phyloP scores from a whole-genome alignment of 2,797 vertebrate species.

The Remorina albescens region DNA sequence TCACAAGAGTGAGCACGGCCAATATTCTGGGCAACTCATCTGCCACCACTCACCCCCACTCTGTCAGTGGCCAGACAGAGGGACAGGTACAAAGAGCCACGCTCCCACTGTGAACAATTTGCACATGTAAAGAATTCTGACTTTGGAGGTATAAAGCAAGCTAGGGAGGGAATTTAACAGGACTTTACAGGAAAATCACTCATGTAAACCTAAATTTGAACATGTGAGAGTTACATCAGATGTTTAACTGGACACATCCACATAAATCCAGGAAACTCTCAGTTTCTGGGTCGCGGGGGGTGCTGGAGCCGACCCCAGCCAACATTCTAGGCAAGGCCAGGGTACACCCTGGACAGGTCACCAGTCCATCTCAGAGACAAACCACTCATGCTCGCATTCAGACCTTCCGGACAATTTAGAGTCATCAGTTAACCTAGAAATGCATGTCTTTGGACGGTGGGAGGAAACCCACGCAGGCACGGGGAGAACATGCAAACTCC shows the following conservation, averaged over 20 bases:
- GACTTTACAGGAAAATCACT: neutral
- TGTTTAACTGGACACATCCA: neutral
- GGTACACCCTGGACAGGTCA: too few relatives aligned
- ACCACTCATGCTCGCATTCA: too few relatives aligned
- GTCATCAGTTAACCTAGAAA: too few relatives aligned
- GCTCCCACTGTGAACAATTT: slow-evolving; percentile 3
- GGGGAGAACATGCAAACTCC: too few relatives aligned
- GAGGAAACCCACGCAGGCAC: too few relatives aligned
- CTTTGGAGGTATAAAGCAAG: neutral
- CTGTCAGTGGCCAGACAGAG: slow-evolving; percentile 35
- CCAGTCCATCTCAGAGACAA: too few relatives aligned
- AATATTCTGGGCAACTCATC: slow-evolving; percentile 41
- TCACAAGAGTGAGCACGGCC: slow-evolving; percentile 52
- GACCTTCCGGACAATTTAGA: too few relatives aligned
- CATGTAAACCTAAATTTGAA: neutral
- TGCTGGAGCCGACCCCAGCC: too few relatives aligned
- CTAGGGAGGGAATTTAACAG: neutral
- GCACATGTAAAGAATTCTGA: neutral
- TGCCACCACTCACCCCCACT: slow-evolving; percentile 36
- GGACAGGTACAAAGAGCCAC: slow-evolving; percentile 17
- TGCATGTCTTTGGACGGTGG: too few relatives aligned
- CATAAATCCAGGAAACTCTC: neutral
- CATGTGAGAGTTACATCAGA: neutral
- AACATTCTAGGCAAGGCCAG: too few relatives aligned
- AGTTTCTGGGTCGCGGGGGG: too few relatives aligned